These are phyloP conservation scores for Colossoma macropomum DNA, from an alignment of 2,113 vertebrate species.

Conservation along the genomic window DNA sequence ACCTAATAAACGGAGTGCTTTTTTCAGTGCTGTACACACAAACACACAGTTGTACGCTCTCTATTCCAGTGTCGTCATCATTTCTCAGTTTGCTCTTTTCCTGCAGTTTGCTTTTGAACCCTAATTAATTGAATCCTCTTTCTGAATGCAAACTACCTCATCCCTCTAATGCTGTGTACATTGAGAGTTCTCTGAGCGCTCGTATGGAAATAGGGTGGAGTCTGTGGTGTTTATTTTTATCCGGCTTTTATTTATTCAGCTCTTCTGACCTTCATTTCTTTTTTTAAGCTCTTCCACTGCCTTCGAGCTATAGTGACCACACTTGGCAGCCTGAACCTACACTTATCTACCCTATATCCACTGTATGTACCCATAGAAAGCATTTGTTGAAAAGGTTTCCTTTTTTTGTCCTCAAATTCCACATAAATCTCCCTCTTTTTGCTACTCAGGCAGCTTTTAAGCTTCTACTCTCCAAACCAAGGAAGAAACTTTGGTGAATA, in stretches of 20 bases:
- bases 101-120: neutral
- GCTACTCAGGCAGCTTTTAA: neutral
- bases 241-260: constrained; percentile 20
- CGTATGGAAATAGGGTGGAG: constrained; percentile 15
- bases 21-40: too few relatives aligned
- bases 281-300: neutral
- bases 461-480: neutral
- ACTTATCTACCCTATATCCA: neutral
- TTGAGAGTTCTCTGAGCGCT: neutral
- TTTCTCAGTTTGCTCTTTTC: constrained; percentile 11
- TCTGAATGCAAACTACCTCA: neutral
- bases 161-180: constrained; percentile 10
- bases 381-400: neutral
- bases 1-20: too few relatives aligned
- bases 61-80: neutral
- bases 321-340: neutral
- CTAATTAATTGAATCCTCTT: constrained; percentile 18
- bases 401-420: neutral
- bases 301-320: neutral
- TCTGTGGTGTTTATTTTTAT: constrained; percentile 26
- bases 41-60: neutral
- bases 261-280: neutral
- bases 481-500: too few relatives aligned
- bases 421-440: neutral
- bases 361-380: neutral